Evolutionary conservation across 2,797 vertebrate genomes (phyloP), one percentile per base, ranked within the genome.

Genomic region (Pterois miles): DNA sequence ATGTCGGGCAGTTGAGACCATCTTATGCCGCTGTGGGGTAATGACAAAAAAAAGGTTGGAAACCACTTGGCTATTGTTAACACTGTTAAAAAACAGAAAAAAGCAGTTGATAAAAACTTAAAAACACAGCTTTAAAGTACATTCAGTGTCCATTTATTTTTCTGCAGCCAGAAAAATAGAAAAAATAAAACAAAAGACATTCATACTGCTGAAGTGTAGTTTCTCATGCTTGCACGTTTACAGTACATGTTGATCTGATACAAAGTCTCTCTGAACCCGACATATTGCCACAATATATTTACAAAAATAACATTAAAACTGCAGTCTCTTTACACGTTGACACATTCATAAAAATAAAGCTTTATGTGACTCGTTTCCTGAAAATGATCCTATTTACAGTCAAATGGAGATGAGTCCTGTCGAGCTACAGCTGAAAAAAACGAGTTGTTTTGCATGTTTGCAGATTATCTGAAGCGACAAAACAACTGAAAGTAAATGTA

Each of bases 141-240:
- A 95, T 93, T 93, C 90, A 93, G 91, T 94, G 91, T 93, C 88
- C 78, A 74, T 95, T 95, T 94, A 92, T 94, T 95, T 94, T 91
- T 93, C 91, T 88, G 88, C 83, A 87, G 79, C 71, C 88, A 94
- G 88, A 93, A 93, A 94, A 93, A 93, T 91, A 89, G 85, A 90
- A 91, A 91, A 93, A 85, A 84, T 86, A 80, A 91, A 92, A 90
- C 71, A 81, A 91, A 81, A 56, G 86, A 94, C 91, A 95, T 93
- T 95, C 90, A 92, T 93, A 92, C 91, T 80, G 88, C 86, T 92
- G 87, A 94, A 94, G 91, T 94, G 93, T 94, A 81, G 80, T 90
- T 92, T 93, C 62, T 92, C 92, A 94, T 94, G 91, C 90, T 88
- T 86, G 89, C 83, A 93, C 89, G 83, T 89, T 92, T 93, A 93